Conservation (phyloP, 2,797 vertebrate species). For the Helostoma temminkii region DNA sequence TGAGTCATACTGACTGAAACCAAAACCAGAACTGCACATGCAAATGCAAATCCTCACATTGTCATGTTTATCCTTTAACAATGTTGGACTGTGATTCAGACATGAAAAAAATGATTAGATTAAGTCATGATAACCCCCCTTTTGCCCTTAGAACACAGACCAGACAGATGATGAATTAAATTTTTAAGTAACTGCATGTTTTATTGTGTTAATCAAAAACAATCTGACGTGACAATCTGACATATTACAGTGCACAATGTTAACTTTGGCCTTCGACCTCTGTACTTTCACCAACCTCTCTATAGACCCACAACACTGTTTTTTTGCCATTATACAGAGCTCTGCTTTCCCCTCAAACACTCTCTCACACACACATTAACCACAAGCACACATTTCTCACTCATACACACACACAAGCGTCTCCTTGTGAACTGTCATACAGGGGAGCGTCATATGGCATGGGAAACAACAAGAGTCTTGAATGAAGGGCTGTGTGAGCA, state of each 20-base stretch:
- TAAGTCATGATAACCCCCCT: background rate
- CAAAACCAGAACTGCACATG: too few species aligned
- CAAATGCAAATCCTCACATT: too few species aligned
- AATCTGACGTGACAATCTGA: conserved; percentile 83
- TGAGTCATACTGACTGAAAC: too few species aligned
- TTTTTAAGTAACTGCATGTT: conserved; percentile 78
- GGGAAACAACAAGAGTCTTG: conserved; percentile 59
- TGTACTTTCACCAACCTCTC: conserved; percentile 64
- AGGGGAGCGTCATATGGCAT: conserved; percentile 65
- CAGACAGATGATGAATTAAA: background rate
- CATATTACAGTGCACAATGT: conserved; percentile 84
- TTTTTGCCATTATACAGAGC: conserved; percentile 68
- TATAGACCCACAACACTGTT: conserved; percentile 45
- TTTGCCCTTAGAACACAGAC: too few species aligned
- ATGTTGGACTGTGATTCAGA: too few species aligned
- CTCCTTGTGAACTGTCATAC: conserved; percentile 47
- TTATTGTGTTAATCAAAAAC: conserved; percentile 89
- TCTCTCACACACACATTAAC: conserved; percentile 18
- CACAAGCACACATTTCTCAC: conserved; percentile 30
- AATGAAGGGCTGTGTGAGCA: conserved; percentile 57
- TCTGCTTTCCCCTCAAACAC: conserved; percentile 58
- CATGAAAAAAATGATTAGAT: too few species aligned
- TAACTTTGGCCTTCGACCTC: conserved; percentile 82
- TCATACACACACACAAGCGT: conserved; percentile 44
- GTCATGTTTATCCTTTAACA: too few species aligned